Base-by-base conservation (phyloP, 2,888 invertebrate genomes). In the Cerastis leucographa region DNA sequence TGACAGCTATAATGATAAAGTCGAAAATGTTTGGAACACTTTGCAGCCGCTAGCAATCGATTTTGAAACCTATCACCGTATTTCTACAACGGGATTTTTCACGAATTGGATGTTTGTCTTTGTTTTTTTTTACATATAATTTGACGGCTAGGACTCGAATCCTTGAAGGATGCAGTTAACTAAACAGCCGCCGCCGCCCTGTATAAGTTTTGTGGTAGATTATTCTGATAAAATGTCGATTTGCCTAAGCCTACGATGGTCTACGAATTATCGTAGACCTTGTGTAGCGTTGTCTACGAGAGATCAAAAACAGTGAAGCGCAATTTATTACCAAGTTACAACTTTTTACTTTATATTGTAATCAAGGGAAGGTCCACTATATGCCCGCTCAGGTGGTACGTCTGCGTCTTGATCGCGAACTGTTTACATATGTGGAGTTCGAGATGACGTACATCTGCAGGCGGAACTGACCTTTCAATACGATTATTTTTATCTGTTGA, bases 361-460 rank as follows among this genome's bases (percentile, higher is more conserved):
- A 64, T 35, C 1, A 8, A 5, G 17, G 89, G 87, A 83, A 85
- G 90, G 88, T 94, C 94, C 92, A 90, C 80, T 86, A 22, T 91
- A 90, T 35, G 76, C 29, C 66, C 64, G 46, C 68, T 85, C 83
- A 79, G 76, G 61, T 85, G 85, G 78, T 89, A 88, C 89, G 92
- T 90, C 89, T 87, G 88, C 89, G 89, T 91, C 92, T 94, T 92
- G 92, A 93, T 92, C 91, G 91, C 89, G 78, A 85, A 88, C 91
- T 94, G 93, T 94, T 94, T 94, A 94, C 94, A 94, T 92, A 93
- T 89, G 93, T 91, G 91, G 89, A 91, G 91, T 91, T 90, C 89
- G 85, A 87, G 85, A 81, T 88, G 89, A 64, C 12, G 91, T 82
- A 93, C 91, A 88, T 87, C 74, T 80, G 85, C 86, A 82, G 81